phyloP scores from a whole-genome alignment of 1,140 invertebrate species.

The Meloidogyne chitwoodi region DNA sequence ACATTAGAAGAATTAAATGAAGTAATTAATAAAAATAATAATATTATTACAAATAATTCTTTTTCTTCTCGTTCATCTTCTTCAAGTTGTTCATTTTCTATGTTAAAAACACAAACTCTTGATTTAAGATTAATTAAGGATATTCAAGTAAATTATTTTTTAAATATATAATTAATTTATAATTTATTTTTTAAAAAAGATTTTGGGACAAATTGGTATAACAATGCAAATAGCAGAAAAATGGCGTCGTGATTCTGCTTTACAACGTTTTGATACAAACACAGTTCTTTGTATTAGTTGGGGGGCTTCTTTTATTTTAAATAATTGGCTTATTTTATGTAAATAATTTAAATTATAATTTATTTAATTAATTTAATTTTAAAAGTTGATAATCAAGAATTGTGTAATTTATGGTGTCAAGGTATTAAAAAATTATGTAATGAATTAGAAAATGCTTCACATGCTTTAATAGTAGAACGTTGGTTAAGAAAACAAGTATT shows the following conservation, averaged over 20 bases:
- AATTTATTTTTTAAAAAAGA: constrained; percentile 8
- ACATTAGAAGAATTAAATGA: neutral
- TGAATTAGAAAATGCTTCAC: constrained; percentile 40
- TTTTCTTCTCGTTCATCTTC: neutral
- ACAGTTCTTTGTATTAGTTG: constrained; percentile 50
- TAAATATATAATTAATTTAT: no score
- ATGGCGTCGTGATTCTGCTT: constrained; percentile 55
- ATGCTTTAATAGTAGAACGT: constrained; percentile 49
- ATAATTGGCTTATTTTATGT: constrained; percentile 56
- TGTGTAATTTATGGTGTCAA: constrained; percentile 44
- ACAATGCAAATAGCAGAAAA: constrained; percentile 55
- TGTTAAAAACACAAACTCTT: constrained; percentile 27
- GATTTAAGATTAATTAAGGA: constrained; percentile 50
- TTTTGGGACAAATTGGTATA: constrained; percentile 20
- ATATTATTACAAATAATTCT: no score
- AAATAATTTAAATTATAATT: constrained; percentile 19
- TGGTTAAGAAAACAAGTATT: constrained; percentile 54
- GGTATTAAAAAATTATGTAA: constrained; percentile 52
- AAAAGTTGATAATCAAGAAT: constrained; percentile 34
- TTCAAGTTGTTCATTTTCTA: constrained; percentile 10
- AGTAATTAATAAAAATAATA: neutral
- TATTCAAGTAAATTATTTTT: constrained; percentile 30
- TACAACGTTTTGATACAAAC: constrained; percentile 44
- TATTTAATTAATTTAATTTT: constrained; percentile 17
- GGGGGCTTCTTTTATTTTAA: constrained; percentile 50